phyloP scores from a whole-genome alignment of 2,113 vertebrate genomes.

The Myotis yumanensis region DNA sequence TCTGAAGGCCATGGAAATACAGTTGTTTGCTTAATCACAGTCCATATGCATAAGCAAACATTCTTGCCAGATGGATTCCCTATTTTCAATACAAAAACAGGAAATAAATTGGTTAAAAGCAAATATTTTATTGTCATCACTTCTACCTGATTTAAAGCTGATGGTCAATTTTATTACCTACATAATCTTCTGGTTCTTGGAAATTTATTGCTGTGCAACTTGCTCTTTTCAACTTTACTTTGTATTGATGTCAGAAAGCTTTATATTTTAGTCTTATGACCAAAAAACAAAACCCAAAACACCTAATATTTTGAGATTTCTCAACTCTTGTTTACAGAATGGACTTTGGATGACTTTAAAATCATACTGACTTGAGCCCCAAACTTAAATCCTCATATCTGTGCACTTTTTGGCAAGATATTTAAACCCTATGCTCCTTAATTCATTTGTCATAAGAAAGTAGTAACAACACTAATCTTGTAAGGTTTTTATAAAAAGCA shows the following conservation, averaged over 20 bases:
- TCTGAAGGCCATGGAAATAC: not conserved
- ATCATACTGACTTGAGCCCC: not conserved
- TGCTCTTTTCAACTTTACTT: not conserved
- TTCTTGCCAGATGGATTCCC: not conserved
- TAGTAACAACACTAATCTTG: not conserved
- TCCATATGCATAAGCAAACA: not conserved
- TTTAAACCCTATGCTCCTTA: not conserved
- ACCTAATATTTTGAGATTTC: not conserved
- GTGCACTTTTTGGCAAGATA: not conserved
- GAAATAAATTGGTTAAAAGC: not conserved
- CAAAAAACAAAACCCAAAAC: not conserved
- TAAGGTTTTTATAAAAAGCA: not conserved
- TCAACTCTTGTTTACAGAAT: not conserved
- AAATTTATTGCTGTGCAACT: conserved; percentile 28
- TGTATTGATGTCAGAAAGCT: not conserved
- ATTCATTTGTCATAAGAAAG: not conserved
- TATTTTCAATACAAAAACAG: not conserved
- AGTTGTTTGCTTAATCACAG: not conserved
- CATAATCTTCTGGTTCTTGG: not conserved
- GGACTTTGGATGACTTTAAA: not conserved
- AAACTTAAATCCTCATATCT: not conserved
- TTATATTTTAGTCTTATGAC: not conserved
- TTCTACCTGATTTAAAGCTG: not conserved
- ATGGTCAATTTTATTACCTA: not conserved
- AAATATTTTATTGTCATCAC: not conserved